Conservation (phyloP, 2,888 invertebrate species). For the Sesamia inferens region DNA sequence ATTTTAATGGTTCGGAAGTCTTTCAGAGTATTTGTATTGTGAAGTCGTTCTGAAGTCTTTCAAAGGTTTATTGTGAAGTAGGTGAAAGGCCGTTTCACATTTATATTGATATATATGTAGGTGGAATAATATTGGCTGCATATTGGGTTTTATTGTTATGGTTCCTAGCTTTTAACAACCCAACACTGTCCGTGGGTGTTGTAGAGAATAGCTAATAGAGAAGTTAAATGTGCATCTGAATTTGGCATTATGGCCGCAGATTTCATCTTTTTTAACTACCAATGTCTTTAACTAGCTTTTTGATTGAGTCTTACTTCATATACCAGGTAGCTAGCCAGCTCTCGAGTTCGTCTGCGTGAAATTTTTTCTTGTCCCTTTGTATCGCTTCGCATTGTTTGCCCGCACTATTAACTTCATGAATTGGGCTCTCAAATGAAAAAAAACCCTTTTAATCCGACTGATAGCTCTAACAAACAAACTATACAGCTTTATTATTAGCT, state of each 20-base stretch:
- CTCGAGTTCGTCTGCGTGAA: background rate
- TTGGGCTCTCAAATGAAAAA: too few relatives aligned
- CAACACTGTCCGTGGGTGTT: background rate
- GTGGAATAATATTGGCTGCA: background rate
- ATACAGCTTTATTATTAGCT: background rate
- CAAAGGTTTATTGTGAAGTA: conserved; percentile 32
- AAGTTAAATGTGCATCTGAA: conserved; percentile 3
- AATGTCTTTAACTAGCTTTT: background rate
- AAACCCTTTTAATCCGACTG: background rate
- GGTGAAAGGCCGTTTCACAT: conserved; percentile 31
- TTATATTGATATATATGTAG: background rate
- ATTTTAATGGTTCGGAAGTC: conserved; percentile 41
- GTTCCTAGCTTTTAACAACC: background rate
- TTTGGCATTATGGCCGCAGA: background rate
- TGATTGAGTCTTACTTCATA: background rate
- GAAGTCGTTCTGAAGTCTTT: conserved; percentile 39
- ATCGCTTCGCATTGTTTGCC: background rate
- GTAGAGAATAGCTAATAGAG: background rate
- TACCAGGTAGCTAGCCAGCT: background rate
- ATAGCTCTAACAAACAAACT: background rate
- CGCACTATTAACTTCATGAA: too few relatives aligned
- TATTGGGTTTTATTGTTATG: conserved; percentile 14
- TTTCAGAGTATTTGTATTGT: conserved; percentile 45
- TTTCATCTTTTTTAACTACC: background rate
- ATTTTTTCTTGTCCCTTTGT: background rate